Conservation (phyloP, 2,888 invertebrate species). For the Eupeodes latifasciatus region DNA sequence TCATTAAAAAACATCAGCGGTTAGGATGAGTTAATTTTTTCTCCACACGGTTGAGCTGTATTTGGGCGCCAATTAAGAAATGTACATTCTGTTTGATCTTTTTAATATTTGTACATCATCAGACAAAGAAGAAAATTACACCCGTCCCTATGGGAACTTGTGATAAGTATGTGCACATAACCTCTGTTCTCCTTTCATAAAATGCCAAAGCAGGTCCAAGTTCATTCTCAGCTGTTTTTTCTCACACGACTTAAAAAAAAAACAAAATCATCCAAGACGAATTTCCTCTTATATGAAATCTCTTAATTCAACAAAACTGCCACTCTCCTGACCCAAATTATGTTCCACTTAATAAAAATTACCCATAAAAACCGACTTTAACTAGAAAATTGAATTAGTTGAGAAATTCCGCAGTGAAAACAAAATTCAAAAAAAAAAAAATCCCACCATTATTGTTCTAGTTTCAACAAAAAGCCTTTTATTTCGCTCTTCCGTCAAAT, state of each 20-base stretch:
- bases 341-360: slow-evolving; percentile 58
- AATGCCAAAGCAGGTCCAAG: too few relatives aligned
- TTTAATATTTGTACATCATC: too few relatives aligned
- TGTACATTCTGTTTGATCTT: too few relatives aligned
- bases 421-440: slow-evolving; percentile 15
- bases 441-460: slow-evolving; percentile 43
- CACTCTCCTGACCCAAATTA: slow-evolving; percentile 43
- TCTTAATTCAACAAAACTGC: neutral
- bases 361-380: slow-evolving; percentile 54
- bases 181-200: too few relatives aligned
- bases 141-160: too few relatives aligned
- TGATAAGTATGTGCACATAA: too few relatives aligned
- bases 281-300: neutral
- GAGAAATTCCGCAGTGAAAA: slow-evolving; percentile 48
- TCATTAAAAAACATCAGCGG: too few relatives aligned
- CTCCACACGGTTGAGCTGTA: too few relatives aligned
- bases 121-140: too few relatives aligned
- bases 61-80: too few relatives aligned
- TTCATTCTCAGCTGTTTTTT: neutral
- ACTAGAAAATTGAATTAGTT: slow-evolving; percentile 71
- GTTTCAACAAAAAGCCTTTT: slow-evolving; percentile 51
- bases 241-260: neutral
- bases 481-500: slow-evolving; percentile 2
- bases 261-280: neutral
- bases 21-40: too few relatives aligned